Conservation (phyloP, 2,888 invertebrate genomes). For the Hyalella azteca region DNA sequence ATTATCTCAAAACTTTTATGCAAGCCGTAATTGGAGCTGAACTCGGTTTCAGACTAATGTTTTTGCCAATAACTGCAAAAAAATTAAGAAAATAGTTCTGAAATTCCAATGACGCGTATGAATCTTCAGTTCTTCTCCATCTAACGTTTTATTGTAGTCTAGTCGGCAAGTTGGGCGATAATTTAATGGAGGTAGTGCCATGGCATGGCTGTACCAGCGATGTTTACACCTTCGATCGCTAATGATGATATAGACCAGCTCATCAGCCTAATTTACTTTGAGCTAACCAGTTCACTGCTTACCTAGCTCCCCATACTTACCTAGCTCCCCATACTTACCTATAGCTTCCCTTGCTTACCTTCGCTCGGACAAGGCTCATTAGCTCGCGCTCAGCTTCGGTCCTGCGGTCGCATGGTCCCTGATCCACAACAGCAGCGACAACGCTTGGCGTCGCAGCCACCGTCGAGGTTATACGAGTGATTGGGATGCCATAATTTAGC, state of each 20-base stretch:
- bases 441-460: neutral
- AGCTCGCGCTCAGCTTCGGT: neutral
- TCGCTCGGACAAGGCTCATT: constrained; percentile 17
- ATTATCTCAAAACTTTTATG: too few species aligned
- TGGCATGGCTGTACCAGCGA: neutral
- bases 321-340: too few species aligned
- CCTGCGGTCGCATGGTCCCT: neutral
- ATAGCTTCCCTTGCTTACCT: constrained; percentile 26
- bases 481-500: too few species aligned
- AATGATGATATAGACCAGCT: constrained; percentile 34
- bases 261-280: constrained; percentile 28
- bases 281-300: constrained; percentile 32
- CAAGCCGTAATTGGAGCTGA: too few species aligned
- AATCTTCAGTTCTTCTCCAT: too few species aligned
- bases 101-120: too few species aligned
- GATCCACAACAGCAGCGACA: neutral
- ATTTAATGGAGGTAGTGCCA: neutral
- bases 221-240: constrained; percentile 1
- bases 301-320: too few species aligned
- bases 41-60: too few species aligned
- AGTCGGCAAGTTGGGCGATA: too few species aligned
- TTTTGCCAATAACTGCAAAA: too few species aligned
- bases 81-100: too few species aligned
- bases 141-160: too few species aligned
- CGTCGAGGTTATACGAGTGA: neutral